These are phyloP conservation scores for Sebastes vulpes DNA, from an alignment of 2,797 vertebrate genomes.

Conservation along the genomic window DNA sequence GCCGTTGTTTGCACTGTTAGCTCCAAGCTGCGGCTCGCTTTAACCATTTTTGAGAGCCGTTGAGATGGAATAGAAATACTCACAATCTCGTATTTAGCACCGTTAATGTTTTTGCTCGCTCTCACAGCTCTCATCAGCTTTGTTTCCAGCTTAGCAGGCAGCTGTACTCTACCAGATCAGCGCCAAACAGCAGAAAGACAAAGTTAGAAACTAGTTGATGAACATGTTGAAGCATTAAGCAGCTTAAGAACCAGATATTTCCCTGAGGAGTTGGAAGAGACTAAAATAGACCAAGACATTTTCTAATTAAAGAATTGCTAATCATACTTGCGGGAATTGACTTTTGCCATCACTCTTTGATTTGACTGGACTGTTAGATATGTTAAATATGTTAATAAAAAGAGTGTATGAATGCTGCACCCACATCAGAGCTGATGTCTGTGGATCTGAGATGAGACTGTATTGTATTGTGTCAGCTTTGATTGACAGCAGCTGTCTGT, in stretches of 20 bases:
- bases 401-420: neutral
- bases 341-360: neutral
- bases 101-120: neutral
- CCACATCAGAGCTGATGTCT: neutral
- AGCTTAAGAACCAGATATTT: too few relatives aligned
- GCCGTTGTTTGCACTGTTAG: too few relatives aligned
- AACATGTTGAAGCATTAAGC: too few relatives aligned
- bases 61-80: too few relatives aligned
- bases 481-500: slow-evolving; percentile 50
- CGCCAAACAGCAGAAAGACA: too few relatives aligned
- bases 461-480: slow-evolving; percentile 4
- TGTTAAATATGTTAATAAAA: neutral
- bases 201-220: too few relatives aligned
- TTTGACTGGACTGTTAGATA: neutral
- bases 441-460: neutral
- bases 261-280: neutral
- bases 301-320: neutral
- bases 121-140: neutral
- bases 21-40: too few relatives aligned
- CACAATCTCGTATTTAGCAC: too few relatives aligned
- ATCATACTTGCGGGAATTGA: neutral
- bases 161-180: neutral
- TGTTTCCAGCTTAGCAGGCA: neutral
- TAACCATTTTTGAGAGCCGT: too few relatives aligned
- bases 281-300: neutral